A percentile compares a stretch with the other conserved stretches of the same genome.
Evolutionary conservation across 2,113 vertebrate genomes (phyloP).

Genomic region (Propithecus coquereli): DNA sequence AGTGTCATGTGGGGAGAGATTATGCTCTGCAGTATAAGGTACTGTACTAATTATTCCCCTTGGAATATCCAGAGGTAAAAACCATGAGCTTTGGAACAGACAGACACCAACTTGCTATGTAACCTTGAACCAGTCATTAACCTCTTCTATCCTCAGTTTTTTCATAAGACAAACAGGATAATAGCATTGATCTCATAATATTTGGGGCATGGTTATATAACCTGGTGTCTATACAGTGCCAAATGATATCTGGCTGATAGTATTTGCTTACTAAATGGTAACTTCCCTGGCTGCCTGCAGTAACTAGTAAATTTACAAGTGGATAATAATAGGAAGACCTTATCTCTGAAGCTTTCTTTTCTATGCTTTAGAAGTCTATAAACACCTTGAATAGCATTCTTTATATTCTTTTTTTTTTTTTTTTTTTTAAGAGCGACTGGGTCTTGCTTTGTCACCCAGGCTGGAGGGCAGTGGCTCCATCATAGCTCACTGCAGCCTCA

Average conservation of each 20-base stretch:
- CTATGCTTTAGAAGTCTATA: background rate
- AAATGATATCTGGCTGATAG: background rate
- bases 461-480: too few relatives aligned
- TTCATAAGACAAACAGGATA: background rate
- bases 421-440: too few relatives aligned
- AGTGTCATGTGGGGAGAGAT: conserved; percentile 47
- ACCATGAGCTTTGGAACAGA: background rate
- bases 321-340: background rate
- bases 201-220: background rate
- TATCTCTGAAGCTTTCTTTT: background rate
- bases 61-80: background rate
- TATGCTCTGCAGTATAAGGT: background rate
- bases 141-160: conserved; percentile 9
- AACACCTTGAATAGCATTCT: background rate
- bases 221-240: background rate
- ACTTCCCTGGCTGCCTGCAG: background rate
- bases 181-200: background rate
- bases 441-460: too few relatives aligned
- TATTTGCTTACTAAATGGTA: background rate
- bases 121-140: background rate
- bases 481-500: too few relatives aligned
- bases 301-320: background rate
- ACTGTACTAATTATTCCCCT: background rate
- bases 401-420: background rate
- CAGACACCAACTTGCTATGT: background rate